These are phyloP conservation scores for Tetanocera ferruginea DNA, from an alignment of 2,888 invertebrate genomes.

Conservation along the genomic window DNA sequence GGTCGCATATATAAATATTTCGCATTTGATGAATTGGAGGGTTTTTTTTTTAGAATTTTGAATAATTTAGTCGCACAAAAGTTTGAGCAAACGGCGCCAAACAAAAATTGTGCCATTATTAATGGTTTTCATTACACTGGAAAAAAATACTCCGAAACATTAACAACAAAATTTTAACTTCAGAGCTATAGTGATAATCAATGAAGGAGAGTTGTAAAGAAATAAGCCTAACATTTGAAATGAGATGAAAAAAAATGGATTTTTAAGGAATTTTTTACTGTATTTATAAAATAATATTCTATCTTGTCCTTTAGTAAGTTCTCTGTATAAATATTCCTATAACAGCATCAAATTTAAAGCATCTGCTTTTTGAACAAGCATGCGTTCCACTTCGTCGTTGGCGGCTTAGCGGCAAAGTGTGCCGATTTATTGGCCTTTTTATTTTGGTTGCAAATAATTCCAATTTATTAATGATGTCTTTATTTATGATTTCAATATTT, in stretches of 20 bases:
- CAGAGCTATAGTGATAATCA: background rate
- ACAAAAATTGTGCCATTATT: background rate
- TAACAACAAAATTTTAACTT: background rate
- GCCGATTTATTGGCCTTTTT: background rate
- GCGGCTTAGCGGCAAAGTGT: background rate
- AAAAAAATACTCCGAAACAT: background rate
- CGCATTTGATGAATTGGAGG: constrained; percentile 24
- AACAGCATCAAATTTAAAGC: background rate
- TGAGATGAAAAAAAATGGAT: background rate
- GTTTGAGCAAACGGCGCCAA: constrained; percentile 13
- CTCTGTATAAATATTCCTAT: background rate
- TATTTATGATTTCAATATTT: constrained; percentile 25
- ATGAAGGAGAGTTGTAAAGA: too few species aligned
- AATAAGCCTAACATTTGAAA: too few species aligned
- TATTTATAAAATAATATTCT: too few species aligned
- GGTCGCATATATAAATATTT: background rate
- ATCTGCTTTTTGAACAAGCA: background rate
- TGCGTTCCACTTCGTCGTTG: constrained; percentile 1
- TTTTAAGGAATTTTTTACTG: too few species aligned
- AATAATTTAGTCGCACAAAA: background rate
- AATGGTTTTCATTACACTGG: background rate
- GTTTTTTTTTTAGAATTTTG: constrained; percentile 6
- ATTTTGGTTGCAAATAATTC: background rate
- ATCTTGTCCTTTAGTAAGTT: too few species aligned
- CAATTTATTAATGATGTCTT: constrained; percentile 11